Conservation (phyloP, 2,113 vertebrate genomes). For the Vidua chalybeata region DNA sequence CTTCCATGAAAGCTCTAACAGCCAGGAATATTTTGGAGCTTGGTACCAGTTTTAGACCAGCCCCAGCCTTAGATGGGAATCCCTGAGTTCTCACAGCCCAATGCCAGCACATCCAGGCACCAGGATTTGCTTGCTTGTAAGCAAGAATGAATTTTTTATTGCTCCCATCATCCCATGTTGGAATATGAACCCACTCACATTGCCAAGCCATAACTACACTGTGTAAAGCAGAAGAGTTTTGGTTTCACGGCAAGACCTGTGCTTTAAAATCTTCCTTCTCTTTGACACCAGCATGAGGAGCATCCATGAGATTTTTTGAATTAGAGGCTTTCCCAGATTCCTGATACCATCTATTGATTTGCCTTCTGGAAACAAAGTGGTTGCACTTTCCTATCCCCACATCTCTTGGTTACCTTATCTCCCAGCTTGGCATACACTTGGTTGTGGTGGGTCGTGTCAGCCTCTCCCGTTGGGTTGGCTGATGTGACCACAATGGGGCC, state of each 20-base stretch:
- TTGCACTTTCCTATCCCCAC: neutral
- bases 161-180: neutral
- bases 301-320: neutral
- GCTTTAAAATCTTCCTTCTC: neutral
- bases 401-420: slow-evolving; percentile 75
- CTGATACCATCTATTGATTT: neutral
- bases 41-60: neutral
- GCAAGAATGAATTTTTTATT: neutral
- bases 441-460: slow-evolving; percentile 92
- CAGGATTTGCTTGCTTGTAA: neutral
- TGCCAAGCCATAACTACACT: neutral
- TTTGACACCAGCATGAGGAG: neutral
- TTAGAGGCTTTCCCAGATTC: neutral
- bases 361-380: neutral
- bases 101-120: neutral
- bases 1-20: neutral
- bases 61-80: neutral
- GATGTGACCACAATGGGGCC: slow-evolving; percentile 89
- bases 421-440: slow-evolving; percentile 89
- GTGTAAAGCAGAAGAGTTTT: neutral
- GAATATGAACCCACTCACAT: accelerated
- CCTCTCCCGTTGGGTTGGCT: slow-evolving; percentile 90
- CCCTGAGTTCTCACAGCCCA: neutral
- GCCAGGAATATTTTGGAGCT: neutral
- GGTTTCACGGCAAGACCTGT: neutral